Percentiles rank a stretch among this genome's conserved stretches.
phyloP scores from a whole-genome alignment of 2,888 invertebrate genomes.

The Pammene fasciana region DNA sequence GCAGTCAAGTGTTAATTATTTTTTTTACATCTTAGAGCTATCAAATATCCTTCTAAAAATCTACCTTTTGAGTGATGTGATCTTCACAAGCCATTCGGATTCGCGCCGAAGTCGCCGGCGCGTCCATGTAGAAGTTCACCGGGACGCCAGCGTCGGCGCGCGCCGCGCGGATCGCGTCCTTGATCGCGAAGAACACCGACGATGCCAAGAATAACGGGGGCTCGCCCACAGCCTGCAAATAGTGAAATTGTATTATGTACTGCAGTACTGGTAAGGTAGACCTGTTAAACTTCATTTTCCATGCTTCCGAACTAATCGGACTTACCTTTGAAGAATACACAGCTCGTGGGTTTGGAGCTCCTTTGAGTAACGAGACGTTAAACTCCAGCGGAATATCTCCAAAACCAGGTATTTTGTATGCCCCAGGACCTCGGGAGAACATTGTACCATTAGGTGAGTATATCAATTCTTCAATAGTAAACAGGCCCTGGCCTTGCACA shows the following conservation, averaged over 20 bases:
- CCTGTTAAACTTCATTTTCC: neutral
- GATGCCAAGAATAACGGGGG: constrained; percentile 96
- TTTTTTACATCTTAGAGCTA: no score
- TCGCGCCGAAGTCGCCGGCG: constrained; percentile 94
- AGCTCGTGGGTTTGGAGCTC: constrained; percentile 94
- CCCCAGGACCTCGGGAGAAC: constrained; percentile 94
- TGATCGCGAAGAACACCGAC: constrained; percentile 95
- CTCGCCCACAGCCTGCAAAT: constrained; percentile 94
- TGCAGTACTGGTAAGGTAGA: neutral
- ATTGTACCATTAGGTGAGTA: constrained; percentile 92
- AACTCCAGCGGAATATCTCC: constrained; percentile 95
- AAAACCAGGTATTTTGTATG: constrained; percentile 97
- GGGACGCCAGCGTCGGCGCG: constrained; percentile 86
- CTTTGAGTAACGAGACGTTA: constrained; percentile 95
- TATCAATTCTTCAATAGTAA: constrained; percentile 94
- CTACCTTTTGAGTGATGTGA: constrained; percentile 89
- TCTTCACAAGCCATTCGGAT: constrained; percentile 96
- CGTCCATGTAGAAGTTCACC: constrained; percentile 86
- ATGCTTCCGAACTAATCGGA: neutral
- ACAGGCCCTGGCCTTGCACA: constrained; percentile 96
- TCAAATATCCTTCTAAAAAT: constrained; percentile 4
- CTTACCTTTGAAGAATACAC: constrained; percentile 97
- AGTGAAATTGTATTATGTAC: no score
- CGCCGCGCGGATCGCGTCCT: constrained; percentile 92
- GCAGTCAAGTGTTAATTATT: no score